Evolutionary conservation across 2,113 vertebrate genomes (phyloP).

Genomic region (Campylorhamphus procurvoides): DNA sequence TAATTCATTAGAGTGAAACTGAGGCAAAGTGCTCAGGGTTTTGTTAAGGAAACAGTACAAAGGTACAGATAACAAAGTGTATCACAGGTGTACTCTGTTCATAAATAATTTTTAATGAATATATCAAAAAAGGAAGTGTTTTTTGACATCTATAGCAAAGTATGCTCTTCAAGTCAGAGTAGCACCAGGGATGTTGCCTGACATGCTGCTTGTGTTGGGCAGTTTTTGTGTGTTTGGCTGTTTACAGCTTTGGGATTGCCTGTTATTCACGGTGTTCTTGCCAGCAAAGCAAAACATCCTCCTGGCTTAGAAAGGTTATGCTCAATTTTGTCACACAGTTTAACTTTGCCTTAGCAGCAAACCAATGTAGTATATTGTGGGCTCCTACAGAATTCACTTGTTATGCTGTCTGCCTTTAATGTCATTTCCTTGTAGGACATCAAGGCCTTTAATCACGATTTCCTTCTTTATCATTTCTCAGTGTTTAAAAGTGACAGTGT

Average conservation of each 20-base stretch:
- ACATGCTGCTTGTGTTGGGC: neutral
- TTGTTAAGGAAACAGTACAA: neutral
- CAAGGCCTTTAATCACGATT: neutral
- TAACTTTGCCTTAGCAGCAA: neutral
- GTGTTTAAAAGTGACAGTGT: neutral
- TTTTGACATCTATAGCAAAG: neutral
- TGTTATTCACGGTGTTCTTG: neutral
- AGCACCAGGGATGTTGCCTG: neutral
- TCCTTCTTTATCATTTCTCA: neutral
- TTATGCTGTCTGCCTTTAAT: neutral
- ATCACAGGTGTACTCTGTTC: neutral
- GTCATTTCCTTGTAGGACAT: neutral
- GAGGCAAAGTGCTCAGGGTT: neutral
- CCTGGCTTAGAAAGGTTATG: neutral
- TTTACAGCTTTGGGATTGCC: neutral
- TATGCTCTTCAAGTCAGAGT: neutral
- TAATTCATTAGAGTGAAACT: neutral
- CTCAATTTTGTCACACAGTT: neutral
- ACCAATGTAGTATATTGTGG: neutral
- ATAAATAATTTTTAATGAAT: neutral
- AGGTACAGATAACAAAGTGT: neutral
- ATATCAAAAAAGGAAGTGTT: neutral
- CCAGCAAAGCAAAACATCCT: neutral
- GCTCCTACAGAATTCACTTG: neutral
- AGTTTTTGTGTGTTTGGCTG: neutral